These are phyloP conservation scores for Aphidoletes aphidimyza DNA, from an alignment of 2,888 invertebrate species.

Conservation along the genomic window DNA sequence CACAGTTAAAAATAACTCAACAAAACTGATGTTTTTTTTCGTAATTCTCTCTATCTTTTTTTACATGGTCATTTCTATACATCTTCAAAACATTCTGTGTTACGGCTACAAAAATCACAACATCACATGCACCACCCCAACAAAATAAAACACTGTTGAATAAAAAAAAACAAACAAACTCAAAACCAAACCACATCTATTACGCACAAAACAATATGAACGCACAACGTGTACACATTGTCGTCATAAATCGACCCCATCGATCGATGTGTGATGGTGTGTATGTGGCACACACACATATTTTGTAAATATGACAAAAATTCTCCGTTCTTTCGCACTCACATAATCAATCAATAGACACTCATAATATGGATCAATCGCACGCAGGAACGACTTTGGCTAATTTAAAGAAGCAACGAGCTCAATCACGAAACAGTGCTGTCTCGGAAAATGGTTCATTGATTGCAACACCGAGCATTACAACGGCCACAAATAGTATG, in stretches of 20 bases:
- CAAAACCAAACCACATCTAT: not conserved
- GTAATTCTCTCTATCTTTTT: too few relatives aligned
- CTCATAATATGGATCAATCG: conserved; percentile 61
- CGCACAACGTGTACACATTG: not conserved
- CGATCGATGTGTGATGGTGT: not conserved
- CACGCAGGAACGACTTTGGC: conserved; percentile 75
- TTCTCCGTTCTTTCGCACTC: too few relatives aligned
- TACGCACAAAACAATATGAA: too few relatives aligned
- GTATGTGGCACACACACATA: not conserved
- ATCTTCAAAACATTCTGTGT: too few relatives aligned
- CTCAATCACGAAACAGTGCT: conserved; percentile 76
- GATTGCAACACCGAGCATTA: conserved; percentile 66
- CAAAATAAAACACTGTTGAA: not conserved
- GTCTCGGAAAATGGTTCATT: conserved; percentile 67
- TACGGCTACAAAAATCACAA: too few relatives aligned
- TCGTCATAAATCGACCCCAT: not conserved
- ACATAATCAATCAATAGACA: conserved; percentile 58
- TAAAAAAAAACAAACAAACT: too few relatives aligned
- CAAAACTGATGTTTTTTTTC: too few relatives aligned
- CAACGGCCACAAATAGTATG: conserved; percentile 65
- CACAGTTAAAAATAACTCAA: too few relatives aligned
- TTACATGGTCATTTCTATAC: too few relatives aligned
- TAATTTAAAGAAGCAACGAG: conserved; percentile 91
- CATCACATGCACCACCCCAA: too few relatives aligned
- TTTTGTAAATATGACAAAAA: not conserved